These are phyloP conservation scores for Leptoteleia sp. DNA, from an alignment of 1,140 invertebrate species.

Conservation along the genomic window DNA sequence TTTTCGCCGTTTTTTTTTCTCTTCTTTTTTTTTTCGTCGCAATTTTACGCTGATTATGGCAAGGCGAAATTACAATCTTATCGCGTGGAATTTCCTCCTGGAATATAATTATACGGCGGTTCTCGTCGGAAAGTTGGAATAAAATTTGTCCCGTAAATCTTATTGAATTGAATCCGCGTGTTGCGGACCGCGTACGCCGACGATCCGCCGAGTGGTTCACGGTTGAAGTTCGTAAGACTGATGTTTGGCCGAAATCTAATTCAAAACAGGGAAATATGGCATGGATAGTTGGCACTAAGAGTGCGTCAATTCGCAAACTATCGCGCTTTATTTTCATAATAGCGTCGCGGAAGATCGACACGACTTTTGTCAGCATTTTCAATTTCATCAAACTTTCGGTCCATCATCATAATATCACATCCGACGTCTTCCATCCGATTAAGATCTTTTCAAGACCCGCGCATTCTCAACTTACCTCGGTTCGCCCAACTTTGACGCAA, in stretches of 20 bases:
- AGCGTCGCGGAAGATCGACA: neutral
- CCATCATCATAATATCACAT: no score
- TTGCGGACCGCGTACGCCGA: neutral
- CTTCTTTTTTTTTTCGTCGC: no score
- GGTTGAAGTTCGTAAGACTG: conserved; percentile 20
- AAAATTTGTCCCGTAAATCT: conserved; percentile 3
- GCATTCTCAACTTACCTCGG: no score
- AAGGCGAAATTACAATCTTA: no score
- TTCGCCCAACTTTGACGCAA: no score
- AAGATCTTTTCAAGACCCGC: no score
- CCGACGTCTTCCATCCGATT: no score
- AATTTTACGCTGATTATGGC: no score
- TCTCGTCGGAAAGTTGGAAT: neutral
- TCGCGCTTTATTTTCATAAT: conserved; percentile 27
- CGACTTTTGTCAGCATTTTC: conserved; percentile 24
- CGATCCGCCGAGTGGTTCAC: neutral
- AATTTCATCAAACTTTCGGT: conserved; percentile 17
- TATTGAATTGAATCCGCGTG: conserved; percentile 5
- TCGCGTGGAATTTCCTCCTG: no score
- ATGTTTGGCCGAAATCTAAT: conserved; percentile 31
- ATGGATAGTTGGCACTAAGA: conserved; percentile 12
- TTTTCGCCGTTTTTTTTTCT: neutral
- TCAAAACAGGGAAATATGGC: conserved; percentile 21
- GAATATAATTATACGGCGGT: no score
- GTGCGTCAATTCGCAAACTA: conserved; percentile 37